phyloP scores from a whole-genome alignment of 2,113 vertebrate species.

The Ardeotis arabs region DNA sequence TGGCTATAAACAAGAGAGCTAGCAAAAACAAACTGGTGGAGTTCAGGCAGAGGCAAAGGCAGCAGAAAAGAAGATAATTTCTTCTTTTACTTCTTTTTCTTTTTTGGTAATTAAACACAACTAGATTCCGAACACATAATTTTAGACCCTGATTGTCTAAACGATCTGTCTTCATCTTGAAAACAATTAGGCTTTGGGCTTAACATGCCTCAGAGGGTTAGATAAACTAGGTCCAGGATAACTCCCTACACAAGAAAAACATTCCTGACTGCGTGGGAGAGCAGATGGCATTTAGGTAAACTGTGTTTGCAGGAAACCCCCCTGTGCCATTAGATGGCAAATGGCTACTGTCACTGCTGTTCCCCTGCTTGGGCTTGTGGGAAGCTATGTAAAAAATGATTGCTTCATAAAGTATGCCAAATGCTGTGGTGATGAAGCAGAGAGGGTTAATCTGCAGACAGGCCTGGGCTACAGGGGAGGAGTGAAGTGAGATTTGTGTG shows the following conservation, averaged over 20 bases:
- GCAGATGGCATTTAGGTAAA: slow-evolving; percentile 56
- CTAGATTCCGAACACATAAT: background rate
- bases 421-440: background rate
- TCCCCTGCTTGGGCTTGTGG: background rate
- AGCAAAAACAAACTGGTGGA: slow-evolving; percentile 1
- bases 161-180: background rate
- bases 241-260: slow-evolving; percentile 22
- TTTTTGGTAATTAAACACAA: background rate
- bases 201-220: background rate
- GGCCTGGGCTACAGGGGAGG: background rate
- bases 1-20: slow-evolving; percentile 21
- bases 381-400: background rate
- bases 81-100: background rate
- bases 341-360: slow-evolving; percentile 15
- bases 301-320: slow-evolving; percentile 15
- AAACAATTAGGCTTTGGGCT: slow-evolving; percentile 2
- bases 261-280: slow-evolving; percentile 22
- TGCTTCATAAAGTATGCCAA: background rate
- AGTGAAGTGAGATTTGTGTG: background rate
- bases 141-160: background rate
- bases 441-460: background rate
- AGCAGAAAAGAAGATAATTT: background rate
- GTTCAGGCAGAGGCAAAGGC: slow-evolving; percentile 1
- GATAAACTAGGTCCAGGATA: background rate
- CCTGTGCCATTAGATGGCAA: slow-evolving; percentile 27